Percentiles rank a stretch among this genome's conserved stretches.
Conservation (phyloP, 2,113 vertebrate genomes). For the Oryzias woworae region DNA sequence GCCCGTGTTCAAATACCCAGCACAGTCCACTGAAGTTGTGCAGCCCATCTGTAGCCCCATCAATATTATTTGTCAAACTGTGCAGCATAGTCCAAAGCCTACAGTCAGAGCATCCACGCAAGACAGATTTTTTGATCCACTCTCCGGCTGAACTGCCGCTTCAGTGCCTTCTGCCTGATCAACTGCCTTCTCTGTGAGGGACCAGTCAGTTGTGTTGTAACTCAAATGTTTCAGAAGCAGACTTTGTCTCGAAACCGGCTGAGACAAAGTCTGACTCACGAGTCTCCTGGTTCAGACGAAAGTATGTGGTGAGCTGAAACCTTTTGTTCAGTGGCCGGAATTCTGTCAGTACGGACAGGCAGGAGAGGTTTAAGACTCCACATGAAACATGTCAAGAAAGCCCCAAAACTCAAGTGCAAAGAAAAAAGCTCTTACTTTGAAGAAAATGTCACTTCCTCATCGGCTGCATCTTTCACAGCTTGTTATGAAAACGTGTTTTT, state of each 20-base stretch:
- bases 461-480: constrained; percentile 74
- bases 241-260: constrained; percentile 16
- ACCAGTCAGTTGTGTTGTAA: constrained; percentile 26
- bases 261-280: constrained; percentile 25
- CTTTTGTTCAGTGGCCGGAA: constrained; percentile 21
- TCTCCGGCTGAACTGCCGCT: constrained; percentile 36
- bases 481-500: constrained; percentile 76
- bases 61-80: constrained; percentile 40
- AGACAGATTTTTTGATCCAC: constrained; percentile 44
- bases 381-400: constrained; percentile 25
- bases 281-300: constrained; percentile 14
- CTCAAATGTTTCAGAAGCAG: constrained; percentile 43
- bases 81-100: constrained; percentile 13
- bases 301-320: constrained; percentile 13
- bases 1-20: constrained; percentile 26
- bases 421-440: constrained; percentile 37
- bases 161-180: constrained; percentile 26
- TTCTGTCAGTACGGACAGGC: constrained; percentile 8
- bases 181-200: constrained; percentile 4
- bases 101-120: constrained; percentile 38
- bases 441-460: constrained; percentile 48
- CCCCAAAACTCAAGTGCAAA: constrained; percentile 14
- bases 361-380: constrained; percentile 12
- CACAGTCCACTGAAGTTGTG: constrained; percentile 11
- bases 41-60: constrained; percentile 17